Percentiles rank a stretch among this genome's conserved stretches.
Evolutionary conservation across 2,797 vertebrate genomes (phyloP).

Genomic region (Lagodon rhomboides): DNA sequence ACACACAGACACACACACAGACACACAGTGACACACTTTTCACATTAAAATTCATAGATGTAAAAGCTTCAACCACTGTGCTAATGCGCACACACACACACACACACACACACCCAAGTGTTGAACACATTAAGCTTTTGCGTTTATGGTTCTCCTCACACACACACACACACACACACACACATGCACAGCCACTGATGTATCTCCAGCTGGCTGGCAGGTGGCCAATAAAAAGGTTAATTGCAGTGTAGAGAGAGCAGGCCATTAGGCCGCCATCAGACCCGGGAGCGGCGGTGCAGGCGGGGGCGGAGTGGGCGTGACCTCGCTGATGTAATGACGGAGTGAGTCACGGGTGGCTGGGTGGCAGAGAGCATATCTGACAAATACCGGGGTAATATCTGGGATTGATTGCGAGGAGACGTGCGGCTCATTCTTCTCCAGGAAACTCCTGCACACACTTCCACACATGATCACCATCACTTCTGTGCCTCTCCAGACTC

Average conservation of each 20-base stretch:
- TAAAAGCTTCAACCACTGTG: constrained; percentile 19
- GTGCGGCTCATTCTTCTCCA: constrained; percentile 47
- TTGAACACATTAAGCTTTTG: constrained; percentile 22
- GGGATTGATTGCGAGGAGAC: constrained; percentile 76
- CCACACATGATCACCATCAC: background rate
- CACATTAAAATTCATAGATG: constrained; percentile 24
- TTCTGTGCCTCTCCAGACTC: background rate
- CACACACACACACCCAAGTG: background rate
- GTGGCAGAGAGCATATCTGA: constrained; percentile 65
- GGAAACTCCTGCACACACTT: constrained; percentile 34
- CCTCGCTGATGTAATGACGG: constrained; percentile 72
- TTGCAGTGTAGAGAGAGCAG: constrained; percentile 77
- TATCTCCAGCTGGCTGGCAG: constrained; percentile 76
- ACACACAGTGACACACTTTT: constrained; percentile 15
- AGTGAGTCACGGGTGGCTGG: constrained; percentile 71
- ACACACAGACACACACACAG: background rate
- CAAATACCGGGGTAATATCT: constrained; percentile 72
- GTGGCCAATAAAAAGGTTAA: constrained; percentile 87
- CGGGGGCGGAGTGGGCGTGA: constrained; percentile 65
- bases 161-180: constrained; percentile 11
- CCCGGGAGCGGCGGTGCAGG: constrained; percentile 54
- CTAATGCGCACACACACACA: background rate
- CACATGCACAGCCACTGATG: constrained; percentile 39
- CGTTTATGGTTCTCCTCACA: constrained; percentile 33
- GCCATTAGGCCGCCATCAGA: constrained; percentile 80